Percentiles rank a stretch among this genome's conserved stretches.
Evolutionary conservation across 2,888 invertebrate genomes (phyloP).

Genomic region (Drosophila putrida): DNA sequence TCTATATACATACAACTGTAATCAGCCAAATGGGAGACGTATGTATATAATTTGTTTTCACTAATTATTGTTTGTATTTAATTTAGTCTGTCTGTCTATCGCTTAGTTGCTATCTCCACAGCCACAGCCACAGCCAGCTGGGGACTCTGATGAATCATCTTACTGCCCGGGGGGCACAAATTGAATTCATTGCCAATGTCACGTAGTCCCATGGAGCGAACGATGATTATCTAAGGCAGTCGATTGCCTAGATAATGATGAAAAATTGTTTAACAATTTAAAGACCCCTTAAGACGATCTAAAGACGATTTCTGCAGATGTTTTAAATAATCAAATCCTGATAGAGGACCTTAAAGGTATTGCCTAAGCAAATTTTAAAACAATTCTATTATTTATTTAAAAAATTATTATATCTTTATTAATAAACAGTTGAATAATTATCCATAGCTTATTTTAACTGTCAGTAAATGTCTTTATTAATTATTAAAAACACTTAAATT

Average conservation of each 20-base stretch:
- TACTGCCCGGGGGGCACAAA: slow-evolving; percentile 21
- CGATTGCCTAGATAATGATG: slow-evolving; percentile 32
- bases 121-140: slow-evolving; percentile 26
- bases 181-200: slow-evolving; percentile 51
- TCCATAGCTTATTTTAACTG: too few relatives aligned
- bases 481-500: background rate
- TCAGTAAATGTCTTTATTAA: background rate
- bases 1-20: background rate
- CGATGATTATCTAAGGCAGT: slow-evolving; percentile 26
- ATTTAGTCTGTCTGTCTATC: slow-evolving; percentile 38
- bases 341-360: background rate
- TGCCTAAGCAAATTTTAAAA: too few relatives aligned
- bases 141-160: slow-evolving; percentile 39
- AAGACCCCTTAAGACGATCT: background rate
- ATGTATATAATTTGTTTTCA: slow-evolving; percentile 9
- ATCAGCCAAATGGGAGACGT: slow-evolving; percentile 5
- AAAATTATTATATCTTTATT: too few relatives aligned
- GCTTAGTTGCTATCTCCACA: slow-evolving; percentile 25
- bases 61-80: slow-evolving; percentile 24
- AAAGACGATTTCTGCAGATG: background rate
- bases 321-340: background rate
- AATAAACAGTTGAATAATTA: too few relatives aligned
- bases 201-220: slow-evolving; percentile 44
- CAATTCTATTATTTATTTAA: too few relatives aligned
- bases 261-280: slow-evolving; percentile 26